These are phyloP conservation scores for Vesta saturnalis DNA, from an alignment of 2,888 invertebrate species.

Conservation along the genomic window DNA sequence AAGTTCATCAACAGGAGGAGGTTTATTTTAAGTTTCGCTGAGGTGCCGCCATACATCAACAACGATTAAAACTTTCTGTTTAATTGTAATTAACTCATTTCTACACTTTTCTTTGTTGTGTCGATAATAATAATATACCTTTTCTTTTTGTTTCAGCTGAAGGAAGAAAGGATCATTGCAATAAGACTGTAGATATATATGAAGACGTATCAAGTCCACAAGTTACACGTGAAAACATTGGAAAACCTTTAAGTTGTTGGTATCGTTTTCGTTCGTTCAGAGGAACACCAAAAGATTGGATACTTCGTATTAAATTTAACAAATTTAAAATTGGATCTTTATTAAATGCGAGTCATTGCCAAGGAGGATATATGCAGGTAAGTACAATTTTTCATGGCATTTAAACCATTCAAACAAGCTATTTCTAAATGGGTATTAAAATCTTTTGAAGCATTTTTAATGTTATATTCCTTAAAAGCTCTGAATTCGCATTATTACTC, in stretches of 20 bases:
- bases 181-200: conserved; percentile 93
- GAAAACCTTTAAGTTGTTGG: conserved; percentile 88
- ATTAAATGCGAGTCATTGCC: conserved; percentile 87
- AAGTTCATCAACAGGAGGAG: conserved; percentile 25
- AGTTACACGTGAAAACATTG: conserved; percentile 82
- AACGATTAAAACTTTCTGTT: conserved; percentile 33
- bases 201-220: conserved; percentile 91
- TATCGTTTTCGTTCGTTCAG: conserved; percentile 90
- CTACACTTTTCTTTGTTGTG: conserved; percentile 18
- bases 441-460: too few species aligned
- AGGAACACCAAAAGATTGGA: conserved; percentile 90
- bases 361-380: conserved; percentile 91
- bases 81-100: conserved; percentile 25
- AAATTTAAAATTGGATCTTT: conserved; percentile 92
- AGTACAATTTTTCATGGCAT: conserved; percentile 28
- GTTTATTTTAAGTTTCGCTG: conserved; percentile 33
- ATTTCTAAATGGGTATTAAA: too few species aligned
- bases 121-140: background rate
- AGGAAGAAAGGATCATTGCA: conserved; percentile 86
- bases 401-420: too few species aligned
- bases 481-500: too few species aligned
- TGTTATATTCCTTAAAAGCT: too few species aligned
- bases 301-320: conserved; percentile 87
- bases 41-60: conserved; percentile 33
- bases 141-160: conserved; percentile 63